Conservation (phyloP, 2,797 vertebrate species). For the Rhinichthys osculus region DNA sequence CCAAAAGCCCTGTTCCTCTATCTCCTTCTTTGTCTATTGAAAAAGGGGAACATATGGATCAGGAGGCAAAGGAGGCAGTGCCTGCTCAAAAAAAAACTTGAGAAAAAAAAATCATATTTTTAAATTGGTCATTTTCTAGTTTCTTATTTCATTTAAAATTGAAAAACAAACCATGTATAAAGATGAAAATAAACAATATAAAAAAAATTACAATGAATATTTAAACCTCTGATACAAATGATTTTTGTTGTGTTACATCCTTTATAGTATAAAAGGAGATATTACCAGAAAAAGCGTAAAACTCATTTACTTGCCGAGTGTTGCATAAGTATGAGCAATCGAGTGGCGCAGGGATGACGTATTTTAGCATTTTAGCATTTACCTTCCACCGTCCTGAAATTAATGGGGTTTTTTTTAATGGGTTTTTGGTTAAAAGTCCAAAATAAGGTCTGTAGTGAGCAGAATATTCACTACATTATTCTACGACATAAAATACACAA, state of each 20-base stretch:
- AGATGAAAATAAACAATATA: neutral
- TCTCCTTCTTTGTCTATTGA: slow-evolving; percentile 82
- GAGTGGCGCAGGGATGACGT: neutral
- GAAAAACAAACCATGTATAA: neutral
- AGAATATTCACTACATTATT: neutral
- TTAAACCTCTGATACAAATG: neutral
- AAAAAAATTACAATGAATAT: neutral
- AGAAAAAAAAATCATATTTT: neutral
- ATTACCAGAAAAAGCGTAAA: neutral
- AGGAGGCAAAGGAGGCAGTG: neutral
- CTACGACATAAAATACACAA: neutral
- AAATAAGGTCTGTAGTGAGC: neutral
- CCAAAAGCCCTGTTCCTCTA: slow-evolving; percentile 90
- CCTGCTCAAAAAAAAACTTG: neutral
- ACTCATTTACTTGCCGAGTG: too few species aligned
- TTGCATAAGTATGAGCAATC: neutral
- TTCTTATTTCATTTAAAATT: neutral
- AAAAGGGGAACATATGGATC: slow-evolving; percentile 13
- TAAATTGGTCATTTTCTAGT: too few species aligned
- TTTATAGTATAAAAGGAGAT: neutral
- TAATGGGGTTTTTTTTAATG: too few species aligned
- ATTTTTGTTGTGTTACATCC: neutral
- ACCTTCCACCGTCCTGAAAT: too few species aligned
- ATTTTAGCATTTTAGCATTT: neutral
- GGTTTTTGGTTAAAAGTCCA: neutral